Conservation (phyloP, 2,888 invertebrate genomes). For the Eueremaeus valkanovi region DNA sequence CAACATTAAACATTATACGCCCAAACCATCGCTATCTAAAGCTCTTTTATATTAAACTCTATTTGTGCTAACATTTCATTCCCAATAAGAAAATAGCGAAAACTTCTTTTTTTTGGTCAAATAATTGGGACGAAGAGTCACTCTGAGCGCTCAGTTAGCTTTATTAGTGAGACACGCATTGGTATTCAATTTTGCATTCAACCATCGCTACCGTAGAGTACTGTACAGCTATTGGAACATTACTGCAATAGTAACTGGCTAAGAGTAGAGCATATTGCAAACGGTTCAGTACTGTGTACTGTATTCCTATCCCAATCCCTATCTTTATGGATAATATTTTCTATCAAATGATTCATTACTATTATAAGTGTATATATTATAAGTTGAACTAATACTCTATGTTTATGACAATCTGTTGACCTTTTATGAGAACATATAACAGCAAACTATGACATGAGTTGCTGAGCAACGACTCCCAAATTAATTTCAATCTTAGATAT, state of each 20-base stretch:
- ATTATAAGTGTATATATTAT: background rate
- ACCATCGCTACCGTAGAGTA: too few species aligned
- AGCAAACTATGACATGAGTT: conserved; percentile 17
- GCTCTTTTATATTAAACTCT: conserved; percentile 7
- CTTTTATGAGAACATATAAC: background rate
- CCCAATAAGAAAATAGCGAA: background rate
- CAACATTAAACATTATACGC: conserved; percentile 1
- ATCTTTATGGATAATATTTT: too few species aligned
- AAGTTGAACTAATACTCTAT: background rate
- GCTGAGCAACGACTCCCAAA: conserved; percentile 4
- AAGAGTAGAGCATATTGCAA: too few species aligned
- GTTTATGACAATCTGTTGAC: conserved; percentile 23
- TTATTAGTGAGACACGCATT: conserved; percentile 2
- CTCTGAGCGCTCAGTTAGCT: background rate
- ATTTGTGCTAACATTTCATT: conserved; percentile 13
- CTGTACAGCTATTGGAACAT: too few species aligned
- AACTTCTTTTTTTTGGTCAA: background rate
- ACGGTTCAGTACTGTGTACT: too few species aligned
- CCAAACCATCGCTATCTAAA: conserved; percentile 22
- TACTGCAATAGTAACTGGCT: too few species aligned
- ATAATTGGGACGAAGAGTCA: background rate
- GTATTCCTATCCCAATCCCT: too few species aligned
- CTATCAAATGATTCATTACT: too few species aligned
- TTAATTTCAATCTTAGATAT: conserved; percentile 17
- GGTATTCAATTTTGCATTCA: conserved; percentile 9